Conservation (phyloP, 2,113 vertebrate species). For the Zosterops pallidus region DNA sequence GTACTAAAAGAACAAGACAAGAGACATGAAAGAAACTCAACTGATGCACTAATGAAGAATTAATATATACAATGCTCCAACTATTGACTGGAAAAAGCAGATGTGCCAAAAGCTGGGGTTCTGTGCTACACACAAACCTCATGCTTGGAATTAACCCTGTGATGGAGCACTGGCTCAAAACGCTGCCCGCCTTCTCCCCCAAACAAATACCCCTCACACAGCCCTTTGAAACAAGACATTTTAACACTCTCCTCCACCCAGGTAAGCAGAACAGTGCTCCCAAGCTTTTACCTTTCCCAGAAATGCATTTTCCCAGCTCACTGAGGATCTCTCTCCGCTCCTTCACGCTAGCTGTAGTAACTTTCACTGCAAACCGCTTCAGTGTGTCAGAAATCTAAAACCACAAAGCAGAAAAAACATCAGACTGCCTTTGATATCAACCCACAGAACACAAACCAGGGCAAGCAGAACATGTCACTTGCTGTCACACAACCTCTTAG, state of each 20-base stretch:
- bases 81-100: background rate
- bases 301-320: conserved; percentile 86
- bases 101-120: background rate
- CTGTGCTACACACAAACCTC: background rate
- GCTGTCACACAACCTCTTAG: background rate
- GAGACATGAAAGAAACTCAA: background rate
- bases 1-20: background rate
- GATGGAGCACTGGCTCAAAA: background rate
- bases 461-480: background rate
- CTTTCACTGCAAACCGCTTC: conserved; percentile 93
- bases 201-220: background rate
- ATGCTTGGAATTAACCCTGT: accelerated
- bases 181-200: accelerated
- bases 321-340: conserved; percentile 88
- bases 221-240: background rate
- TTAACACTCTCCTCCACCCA: background rate
- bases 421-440: background rate
- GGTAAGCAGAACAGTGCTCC: background rate
- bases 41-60: background rate
- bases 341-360: conserved; percentile 93
- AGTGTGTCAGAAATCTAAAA: conserved; percentile 90
- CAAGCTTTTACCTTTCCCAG: conserved; percentile 83
- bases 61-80: background rate
- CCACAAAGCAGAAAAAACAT: background rate
- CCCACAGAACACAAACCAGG: background rate